phyloP scores from a whole-genome alignment of 2,888 invertebrate species.

The Dicyrtoma fusca region DNA sequence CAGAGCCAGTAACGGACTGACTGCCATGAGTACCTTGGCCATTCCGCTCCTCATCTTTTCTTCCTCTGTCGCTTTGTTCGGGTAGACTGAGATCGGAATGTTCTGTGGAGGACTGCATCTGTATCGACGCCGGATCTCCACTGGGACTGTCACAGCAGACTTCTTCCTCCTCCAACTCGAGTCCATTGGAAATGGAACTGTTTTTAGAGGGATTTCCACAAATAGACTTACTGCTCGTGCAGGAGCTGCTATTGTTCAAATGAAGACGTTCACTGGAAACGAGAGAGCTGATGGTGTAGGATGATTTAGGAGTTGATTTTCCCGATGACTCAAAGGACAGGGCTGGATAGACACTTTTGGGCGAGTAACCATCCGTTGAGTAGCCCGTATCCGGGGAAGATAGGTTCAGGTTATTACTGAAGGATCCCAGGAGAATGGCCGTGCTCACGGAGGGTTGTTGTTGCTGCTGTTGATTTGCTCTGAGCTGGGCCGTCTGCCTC shows the following conservation, averaged over 20 bases:
- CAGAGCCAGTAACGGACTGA: neutral
- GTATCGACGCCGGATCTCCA: conserved; percentile 5
- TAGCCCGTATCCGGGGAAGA: conserved; percentile 57
- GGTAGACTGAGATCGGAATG: conserved; percentile 7
- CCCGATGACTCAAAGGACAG: conserved; percentile 53
- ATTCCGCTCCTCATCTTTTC: neutral
- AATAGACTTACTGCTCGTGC: neutral
- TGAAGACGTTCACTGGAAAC: conserved; percentile 51
- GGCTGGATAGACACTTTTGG: conserved; percentile 55
- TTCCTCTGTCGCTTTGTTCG: neutral
- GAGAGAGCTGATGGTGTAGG: conserved; percentile 55
- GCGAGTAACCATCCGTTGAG: conserved; percentile 56
- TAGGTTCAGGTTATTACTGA: conserved; percentile 50
- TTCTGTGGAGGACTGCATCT: neutral
- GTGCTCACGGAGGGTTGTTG: conserved; percentile 35
- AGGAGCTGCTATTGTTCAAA: conserved; percentile 25
- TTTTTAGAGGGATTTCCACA: conserved; percentile 36
- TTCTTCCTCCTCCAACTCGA: conserved; percentile 45
- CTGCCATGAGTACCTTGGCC: conserved; percentile 12
- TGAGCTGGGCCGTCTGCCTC: too few relatives aligned
- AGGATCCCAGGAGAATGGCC: conserved; percentile 51
- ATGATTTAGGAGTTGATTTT: conserved; percentile 53
- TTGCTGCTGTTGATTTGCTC: conserved; percentile 11
- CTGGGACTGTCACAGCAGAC: conserved; percentile 1
- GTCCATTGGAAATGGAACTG: conserved; percentile 50